A percentile compares a stretch with the other conserved stretches of the same genome.
Conservation (phyloP, 2,888 invertebrate species). For the Mellilla xanthometata region DNA sequence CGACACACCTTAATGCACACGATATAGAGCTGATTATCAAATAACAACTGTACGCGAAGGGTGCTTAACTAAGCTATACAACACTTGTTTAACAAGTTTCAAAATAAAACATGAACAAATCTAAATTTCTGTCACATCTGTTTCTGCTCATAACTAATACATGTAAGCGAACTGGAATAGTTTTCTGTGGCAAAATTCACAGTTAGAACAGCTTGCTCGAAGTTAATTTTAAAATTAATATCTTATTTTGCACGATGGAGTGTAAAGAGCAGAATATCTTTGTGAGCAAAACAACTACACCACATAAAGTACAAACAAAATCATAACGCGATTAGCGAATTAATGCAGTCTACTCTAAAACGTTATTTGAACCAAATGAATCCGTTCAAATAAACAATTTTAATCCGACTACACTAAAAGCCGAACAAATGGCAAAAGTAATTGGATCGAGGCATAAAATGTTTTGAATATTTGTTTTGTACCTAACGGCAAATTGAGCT, state of each 20-base stretch:
- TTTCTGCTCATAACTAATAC: constrained; percentile 19
- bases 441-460: constrained; percentile 12
- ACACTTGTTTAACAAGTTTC: constrained; percentile 32
- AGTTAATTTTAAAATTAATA: neutral
- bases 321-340: neutral
- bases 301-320: neutral
- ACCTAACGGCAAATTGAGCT: constrained; percentile 19
- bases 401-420: constrained; percentile 12
- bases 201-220: neutral
- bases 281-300: neutral
- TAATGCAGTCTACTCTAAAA: neutral
- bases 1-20: constrained; percentile 18
- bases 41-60: constrained; percentile 15
- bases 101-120: constrained; percentile 13
- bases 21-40: constrained; percentile 12
- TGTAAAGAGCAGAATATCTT: constrained; percentile 1
- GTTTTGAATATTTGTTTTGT: constrained; percentile 16
- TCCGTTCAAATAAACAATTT: constrained; percentile 5
- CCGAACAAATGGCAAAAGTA: constrained; percentile 15
- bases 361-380: constrained; percentile 3
- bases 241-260: too few relatives aligned
- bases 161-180: constrained; percentile 8
- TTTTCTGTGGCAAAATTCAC: constrained; percentile 4
- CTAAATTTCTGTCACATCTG: constrained; percentile 27
- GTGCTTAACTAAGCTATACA: constrained; percentile 21